Conservation (phyloP, 2,113 vertebrate genomes). For the Caracal caracal region DNA sequence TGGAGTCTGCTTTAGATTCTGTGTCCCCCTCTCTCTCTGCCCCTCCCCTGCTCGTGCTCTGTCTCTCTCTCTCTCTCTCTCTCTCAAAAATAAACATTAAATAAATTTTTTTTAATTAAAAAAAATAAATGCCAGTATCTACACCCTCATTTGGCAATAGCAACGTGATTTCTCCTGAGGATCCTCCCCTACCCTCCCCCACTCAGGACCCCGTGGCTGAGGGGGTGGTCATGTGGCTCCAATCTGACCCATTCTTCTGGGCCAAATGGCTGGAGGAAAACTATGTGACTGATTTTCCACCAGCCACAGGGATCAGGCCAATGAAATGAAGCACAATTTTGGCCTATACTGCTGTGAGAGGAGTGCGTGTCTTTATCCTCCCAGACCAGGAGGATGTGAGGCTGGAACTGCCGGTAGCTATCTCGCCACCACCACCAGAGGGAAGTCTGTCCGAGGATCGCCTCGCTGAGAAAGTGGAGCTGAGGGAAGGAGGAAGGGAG, state of each 20-base stretch:
- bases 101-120: no score
- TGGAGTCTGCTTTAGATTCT: no score
- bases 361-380: background rate
- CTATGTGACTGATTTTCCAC: background rate
- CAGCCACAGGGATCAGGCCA: background rate
- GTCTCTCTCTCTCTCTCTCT: no score
- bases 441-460: background rate
- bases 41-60: no score
- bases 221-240: background rate
- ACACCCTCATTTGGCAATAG: background rate
- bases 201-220: background rate
- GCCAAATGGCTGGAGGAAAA: background rate
- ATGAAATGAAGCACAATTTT: background rate
- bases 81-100: no score
- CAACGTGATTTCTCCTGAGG: background rate
- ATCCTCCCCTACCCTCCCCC: background rate
- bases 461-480: background rate
- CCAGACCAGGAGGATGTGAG: background rate
- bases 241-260: background rate
- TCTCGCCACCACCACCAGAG: background rate
- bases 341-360: background rate
- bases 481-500: background rate
- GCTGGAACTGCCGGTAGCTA: background rate
- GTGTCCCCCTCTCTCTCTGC: no score
- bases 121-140: background rate